Evolutionary conservation across 2,113 vertebrate species (phyloP).

Genomic region (Amia ocellicauda): DNA sequence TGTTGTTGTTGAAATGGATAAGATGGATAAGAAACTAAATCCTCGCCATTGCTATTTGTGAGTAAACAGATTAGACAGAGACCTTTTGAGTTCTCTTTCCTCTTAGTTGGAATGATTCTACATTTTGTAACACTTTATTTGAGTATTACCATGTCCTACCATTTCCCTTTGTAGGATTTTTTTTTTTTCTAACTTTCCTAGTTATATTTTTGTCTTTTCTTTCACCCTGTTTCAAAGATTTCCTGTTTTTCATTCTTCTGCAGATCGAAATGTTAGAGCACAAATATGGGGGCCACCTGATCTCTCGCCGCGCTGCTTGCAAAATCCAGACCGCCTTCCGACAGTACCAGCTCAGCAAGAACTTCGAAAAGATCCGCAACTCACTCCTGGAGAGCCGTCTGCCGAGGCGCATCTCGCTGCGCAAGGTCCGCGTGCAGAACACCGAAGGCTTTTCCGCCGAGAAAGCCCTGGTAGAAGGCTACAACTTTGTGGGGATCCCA

Average conservation of each 20-base stretch:
- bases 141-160: too few species aligned
- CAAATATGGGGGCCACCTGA: conserved; percentile 93
- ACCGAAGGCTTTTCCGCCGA: conserved; percentile 83
- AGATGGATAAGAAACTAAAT: too few species aligned
- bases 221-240: too few species aligned
- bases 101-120: too few species aligned
- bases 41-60: too few species aligned
- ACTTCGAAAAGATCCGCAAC: conserved; percentile 98
- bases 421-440: conserved; percentile 83
- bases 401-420: conserved; percentile 89
- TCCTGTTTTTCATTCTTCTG: too few species aligned
- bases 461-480: conserved; percentile 87
- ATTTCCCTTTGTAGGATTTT: neutral
- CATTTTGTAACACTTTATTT: too few species aligned
- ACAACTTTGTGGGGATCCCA: conserved; percentile 81
- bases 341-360: conserved; percentile 98
- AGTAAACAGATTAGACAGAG: too few species aligned
- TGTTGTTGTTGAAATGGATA: neutral
- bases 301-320: conserved; percentile 89
- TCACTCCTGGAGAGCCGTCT: conserved; percentile 92
- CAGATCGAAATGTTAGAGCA: conserved; percentile 98
- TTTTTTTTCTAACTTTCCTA: neutral
- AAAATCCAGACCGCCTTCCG: conserved; percentile 97
- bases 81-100: too few species aligned
- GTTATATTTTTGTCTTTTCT: conserved; percentile 13